These are phyloP conservation scores for Drosophila bunnanda DNA, from an alignment of 2,888 invertebrate genomes.

Conservation along the genomic window DNA sequence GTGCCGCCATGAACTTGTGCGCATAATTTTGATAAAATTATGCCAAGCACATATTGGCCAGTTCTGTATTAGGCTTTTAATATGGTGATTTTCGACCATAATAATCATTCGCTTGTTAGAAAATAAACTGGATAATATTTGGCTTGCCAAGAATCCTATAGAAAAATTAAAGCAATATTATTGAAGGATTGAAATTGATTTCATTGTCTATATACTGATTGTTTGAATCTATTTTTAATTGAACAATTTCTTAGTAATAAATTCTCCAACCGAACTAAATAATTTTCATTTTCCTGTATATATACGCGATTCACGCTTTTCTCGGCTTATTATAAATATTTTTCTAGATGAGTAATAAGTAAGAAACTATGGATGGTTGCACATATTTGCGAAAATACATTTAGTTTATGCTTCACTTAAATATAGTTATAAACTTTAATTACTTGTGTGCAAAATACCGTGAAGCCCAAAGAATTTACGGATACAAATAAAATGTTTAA, in stretches of 20 bases:
- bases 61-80: neutral
- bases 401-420: neutral
- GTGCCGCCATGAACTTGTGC: conserved; percentile 16
- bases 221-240: neutral
- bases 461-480: neutral
- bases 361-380: too few relatives aligned
- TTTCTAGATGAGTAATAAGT: neutral
- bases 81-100: neutral
- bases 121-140: neutral
- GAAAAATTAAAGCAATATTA: neutral
- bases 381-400: neutral
- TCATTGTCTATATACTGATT: neutral
- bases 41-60: conserved; percentile 23
- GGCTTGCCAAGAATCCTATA: neutral
- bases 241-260: neutral
- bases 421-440: neutral
- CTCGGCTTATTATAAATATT: neutral
- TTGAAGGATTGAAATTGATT: too few relatives aligned
- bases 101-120: neutral
- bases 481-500: neutral
- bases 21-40: conserved; percentile 50
- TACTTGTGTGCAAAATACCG: neutral
- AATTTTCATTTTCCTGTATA: neutral
- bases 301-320: neutral
- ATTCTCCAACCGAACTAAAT: neutral